A percentile compares a stretch with the other conserved stretches of the same genome.
These are phyloP conservation scores for Syrphus vitripennis DNA, from an alignment of 2,888 invertebrate genomes.

Conservation along the genomic window DNA sequence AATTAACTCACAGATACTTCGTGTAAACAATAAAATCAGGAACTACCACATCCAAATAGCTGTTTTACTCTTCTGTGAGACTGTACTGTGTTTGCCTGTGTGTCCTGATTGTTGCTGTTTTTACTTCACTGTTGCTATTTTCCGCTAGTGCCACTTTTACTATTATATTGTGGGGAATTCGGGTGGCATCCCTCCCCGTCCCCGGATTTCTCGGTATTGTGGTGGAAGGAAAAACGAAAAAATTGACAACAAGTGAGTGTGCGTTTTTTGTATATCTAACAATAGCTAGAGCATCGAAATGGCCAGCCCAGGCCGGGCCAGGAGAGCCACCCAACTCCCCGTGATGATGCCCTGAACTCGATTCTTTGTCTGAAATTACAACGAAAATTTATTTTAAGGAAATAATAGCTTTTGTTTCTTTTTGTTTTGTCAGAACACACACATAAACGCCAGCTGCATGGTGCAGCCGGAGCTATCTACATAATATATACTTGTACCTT, in stretches of 20 bases:
- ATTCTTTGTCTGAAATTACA: conserved; percentile 67
- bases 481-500: background rate
- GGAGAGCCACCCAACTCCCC: conserved; percentile 9
- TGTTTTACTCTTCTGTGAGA: background rate
- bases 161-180: conserved; percentile 14
- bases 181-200: background rate
- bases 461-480: too few relatives aligned
- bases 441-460: background rate
- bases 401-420: conserved; percentile 57
- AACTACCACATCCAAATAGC: background rate
- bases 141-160: conserved; percentile 61
- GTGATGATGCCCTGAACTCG: conserved; percentile 27
- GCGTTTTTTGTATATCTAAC: conserved; percentile 14
- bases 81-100: conserved; percentile 15
- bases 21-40: background rate
- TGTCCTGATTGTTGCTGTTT: conserved; percentile 64
- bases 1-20: background rate
- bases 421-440: conserved; percentile 28
- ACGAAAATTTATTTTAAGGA: conserved; percentile 60
- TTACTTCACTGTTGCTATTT: conserved; percentile 64
- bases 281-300: conserved; percentile 24
- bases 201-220: background rate
- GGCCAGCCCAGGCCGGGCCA: background rate
- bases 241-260: conserved; percentile 40
- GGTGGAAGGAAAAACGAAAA: conserved; percentile 1